phyloP scores from a whole-genome alignment of 2,888 invertebrate species.

The Eupithecia exiguata region DNA sequence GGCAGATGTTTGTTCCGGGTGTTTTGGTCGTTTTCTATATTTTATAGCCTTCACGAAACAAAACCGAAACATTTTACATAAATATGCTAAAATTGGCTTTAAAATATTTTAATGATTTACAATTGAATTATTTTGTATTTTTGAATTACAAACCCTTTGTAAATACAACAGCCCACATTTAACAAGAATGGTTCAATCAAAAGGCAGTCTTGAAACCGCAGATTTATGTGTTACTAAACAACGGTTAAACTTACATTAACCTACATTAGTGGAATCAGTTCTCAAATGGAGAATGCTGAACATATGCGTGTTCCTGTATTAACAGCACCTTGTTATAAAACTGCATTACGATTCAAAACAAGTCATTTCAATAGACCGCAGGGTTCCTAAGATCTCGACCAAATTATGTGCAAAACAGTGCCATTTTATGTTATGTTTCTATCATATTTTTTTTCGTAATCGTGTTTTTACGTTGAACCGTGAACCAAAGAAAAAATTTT shows the following conservation, averaged over 20 bases:
- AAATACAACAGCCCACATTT: background rate
- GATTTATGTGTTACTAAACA: conserved; percentile 1
- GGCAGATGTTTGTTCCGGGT: too few relatives aligned
- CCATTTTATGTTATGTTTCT: too few relatives aligned
- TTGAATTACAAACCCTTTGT: background rate
- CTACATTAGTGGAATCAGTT: background rate
- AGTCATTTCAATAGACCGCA: too few relatives aligned
- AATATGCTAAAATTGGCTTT: background rate
- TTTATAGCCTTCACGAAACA: too few relatives aligned
- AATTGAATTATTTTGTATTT: too few relatives aligned
- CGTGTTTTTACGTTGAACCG: too few relatives aligned
- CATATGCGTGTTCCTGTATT: background rate
- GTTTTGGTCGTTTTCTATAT: too few relatives aligned
- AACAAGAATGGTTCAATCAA: background rate
- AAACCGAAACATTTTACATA: background rate
- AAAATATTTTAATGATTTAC: background rate
- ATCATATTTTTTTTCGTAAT: too few relatives aligned
- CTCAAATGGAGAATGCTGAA: background rate
- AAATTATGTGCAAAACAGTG: too few relatives aligned
- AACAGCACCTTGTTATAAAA: background rate
- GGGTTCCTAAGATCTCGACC: too few relatives aligned
- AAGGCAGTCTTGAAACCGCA: background rate
- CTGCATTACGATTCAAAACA: too few relatives aligned
- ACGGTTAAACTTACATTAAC: background rate
- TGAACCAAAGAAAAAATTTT: too few relatives aligned